Evolutionary conservation across 2,797 vertebrate genomes (phyloP).

Genomic region (Psittacula echo): DNA sequence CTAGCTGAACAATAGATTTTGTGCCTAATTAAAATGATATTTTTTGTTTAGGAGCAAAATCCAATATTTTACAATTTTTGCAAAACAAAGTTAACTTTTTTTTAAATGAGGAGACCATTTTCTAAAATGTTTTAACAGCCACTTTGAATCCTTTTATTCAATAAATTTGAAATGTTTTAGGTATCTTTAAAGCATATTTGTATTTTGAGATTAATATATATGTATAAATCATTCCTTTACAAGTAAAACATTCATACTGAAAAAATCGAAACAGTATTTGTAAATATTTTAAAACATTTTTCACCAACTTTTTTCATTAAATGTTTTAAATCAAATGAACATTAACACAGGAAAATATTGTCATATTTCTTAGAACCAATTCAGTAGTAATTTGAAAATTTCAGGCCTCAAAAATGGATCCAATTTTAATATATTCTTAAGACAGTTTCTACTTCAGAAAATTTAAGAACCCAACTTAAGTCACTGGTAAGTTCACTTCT

Average conservation of each 20-base stretch:
- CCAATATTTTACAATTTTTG: neutral
- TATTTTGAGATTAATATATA: neutral
- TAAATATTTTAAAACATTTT: neutral
- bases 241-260: neutral
- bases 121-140: neutral
- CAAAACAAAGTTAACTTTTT: neutral
- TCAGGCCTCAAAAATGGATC: neutral
- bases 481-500: neutral
- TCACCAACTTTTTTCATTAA: neutral
- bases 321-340: neutral
- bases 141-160: neutral
- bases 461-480: neutral
- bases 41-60: neutral
- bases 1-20: neutral
- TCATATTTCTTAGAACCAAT: neutral
- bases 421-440: neutral
- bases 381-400: neutral
- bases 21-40: neutral
- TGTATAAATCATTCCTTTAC: neutral
- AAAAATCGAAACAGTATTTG: neutral
- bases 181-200: neutral
- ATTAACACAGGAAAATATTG: neutral
- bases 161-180: neutral
- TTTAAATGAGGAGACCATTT: neutral
- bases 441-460: neutral